Percentiles rank a stretch among this genome's conserved stretches.
Evolutionary conservation across 2,888 invertebrate genomes (phyloP).

Genomic region (Eupeodes luniger): DNA sequence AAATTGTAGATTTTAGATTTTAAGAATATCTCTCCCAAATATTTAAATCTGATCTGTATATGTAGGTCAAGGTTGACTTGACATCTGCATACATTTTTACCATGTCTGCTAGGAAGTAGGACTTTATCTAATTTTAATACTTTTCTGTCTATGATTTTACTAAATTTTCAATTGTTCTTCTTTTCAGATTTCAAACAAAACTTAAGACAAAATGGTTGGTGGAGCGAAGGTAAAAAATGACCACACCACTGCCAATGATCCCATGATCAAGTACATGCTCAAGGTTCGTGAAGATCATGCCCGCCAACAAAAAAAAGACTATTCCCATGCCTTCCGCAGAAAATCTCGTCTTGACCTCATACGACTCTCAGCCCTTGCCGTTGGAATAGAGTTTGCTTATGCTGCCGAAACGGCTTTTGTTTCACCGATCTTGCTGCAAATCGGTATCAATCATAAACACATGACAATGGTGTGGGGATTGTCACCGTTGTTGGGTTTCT

Average conservation of each 20-base stretch:
- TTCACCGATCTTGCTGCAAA: constrained; percentile 87
- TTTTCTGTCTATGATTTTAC: no score
- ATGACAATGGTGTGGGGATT: constrained; percentile 86
- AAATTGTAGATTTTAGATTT: no score
- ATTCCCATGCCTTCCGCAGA: constrained; percentile 83
- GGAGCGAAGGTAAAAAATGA: constrained; percentile 78
- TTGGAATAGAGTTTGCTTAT: constrained; percentile 88
- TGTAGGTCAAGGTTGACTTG: no score
- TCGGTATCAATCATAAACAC: constrained; percentile 86
- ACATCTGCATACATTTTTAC: no score
- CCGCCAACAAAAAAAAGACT: constrained; percentile 81
- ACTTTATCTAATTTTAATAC: no score
- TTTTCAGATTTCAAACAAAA: neutral
- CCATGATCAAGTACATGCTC: constrained; percentile 83
- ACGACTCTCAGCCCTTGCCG: constrained; percentile 82
- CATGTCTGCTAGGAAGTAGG: no score
- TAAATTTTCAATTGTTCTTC: no score
- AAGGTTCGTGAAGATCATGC: constrained; percentile 83
- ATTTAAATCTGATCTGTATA: no score
- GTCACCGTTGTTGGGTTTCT: constrained; percentile 84
- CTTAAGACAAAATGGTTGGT: constrained; percentile 81
- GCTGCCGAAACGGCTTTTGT: constrained; percentile 89
- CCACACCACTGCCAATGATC: constrained; percentile 80
- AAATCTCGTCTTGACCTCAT: constrained; percentile 82
- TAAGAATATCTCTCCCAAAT: no score